A percentile compares a stretch with the other conserved stretches of the same genome.
These are phyloP conservation scores for Etheostoma cragini DNA, from an alignment of 2,113 vertebrate species.

Conservation along the genomic window DNA sequence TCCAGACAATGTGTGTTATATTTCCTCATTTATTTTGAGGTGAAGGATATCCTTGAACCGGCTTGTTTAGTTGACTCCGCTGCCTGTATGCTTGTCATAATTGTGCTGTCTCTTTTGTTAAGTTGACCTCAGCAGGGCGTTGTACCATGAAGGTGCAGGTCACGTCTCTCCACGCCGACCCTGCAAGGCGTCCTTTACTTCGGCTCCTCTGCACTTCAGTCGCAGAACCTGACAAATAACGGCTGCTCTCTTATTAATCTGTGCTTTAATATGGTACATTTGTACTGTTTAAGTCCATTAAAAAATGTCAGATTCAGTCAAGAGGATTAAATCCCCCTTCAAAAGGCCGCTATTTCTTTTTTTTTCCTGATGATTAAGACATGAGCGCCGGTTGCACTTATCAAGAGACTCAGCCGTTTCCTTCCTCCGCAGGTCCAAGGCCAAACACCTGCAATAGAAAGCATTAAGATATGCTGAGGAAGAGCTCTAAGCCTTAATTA, in stretches of 20 bases:
- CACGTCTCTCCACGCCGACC: neutral
- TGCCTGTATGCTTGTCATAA: constrained; percentile 44
- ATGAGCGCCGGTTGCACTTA: constrained; percentile 58
- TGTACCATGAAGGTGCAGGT: constrained; percentile 44
- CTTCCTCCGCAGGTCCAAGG: constrained; percentile 54
- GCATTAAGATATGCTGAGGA: constrained; percentile 56
- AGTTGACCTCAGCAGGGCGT: constrained; percentile 28
- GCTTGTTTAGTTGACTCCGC: constrained; percentile 43
- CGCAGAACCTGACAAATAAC: constrained; percentile 57
- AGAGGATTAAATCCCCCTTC: constrained; percentile 58
- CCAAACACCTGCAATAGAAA: constrained; percentile 74
- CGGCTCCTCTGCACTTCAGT: constrained; percentile 36
- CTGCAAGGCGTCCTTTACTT: constrained; percentile 23
- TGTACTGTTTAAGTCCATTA: constrained; percentile 59
- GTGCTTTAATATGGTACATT: constrained; percentile 84
- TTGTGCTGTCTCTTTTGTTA: constrained; percentile 77
- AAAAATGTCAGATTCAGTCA: constrained; percentile 63
- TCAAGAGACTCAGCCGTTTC: constrained; percentile 30
- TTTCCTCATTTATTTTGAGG: constrained; percentile 8
- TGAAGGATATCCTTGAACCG: constrained; percentile 43
- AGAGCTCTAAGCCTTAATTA: constrained; percentile 26
- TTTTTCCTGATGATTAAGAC: constrained; percentile 59
- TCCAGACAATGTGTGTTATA: constrained; percentile 9
- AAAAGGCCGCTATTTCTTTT: constrained; percentile 34
- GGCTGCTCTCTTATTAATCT: constrained; percentile 73